Evolutionary conservation across 2,113 vertebrate species (phyloP).

Genomic region (Platycercus adscitus): DNA sequence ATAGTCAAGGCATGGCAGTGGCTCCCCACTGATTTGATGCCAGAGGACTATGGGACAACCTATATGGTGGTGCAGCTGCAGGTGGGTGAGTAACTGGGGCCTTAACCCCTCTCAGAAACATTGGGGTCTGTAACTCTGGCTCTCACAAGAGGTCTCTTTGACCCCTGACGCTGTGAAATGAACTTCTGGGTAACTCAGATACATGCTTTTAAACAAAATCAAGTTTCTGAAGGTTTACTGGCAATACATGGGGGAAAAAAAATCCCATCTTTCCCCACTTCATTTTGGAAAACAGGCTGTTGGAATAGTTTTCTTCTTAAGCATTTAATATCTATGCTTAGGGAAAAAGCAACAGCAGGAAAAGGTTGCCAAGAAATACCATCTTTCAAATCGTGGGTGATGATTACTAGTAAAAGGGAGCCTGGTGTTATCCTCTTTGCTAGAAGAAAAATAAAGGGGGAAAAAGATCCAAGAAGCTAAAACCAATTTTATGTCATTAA

Average conservation of each 20-base stretch:
- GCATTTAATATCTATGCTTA: background rate
- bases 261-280: background rate
- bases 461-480: background rate
- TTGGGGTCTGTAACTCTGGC: background rate
- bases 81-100: background rate
- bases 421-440: background rate
- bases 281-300: background rate
- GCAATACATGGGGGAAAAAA: background rate
- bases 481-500: background rate
- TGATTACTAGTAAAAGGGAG: background rate
- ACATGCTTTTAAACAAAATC: background rate
- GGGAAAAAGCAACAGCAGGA: background rate
- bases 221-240: background rate
- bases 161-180: background rate
- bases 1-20: background rate
- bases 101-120: background rate
- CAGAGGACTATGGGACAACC: rapidly evolving
- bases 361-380: background rate
- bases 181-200: background rate
- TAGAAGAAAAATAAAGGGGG: background rate
- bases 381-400: background rate
- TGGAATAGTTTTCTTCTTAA: background rate
- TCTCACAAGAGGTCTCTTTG: background rate
- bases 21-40: rapidly evolving
- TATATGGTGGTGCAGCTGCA: background rate